Evolutionary conservation across 1,140 invertebrate genomes (phyloP).

Genomic region (Batillaria attramentaria): DNA sequence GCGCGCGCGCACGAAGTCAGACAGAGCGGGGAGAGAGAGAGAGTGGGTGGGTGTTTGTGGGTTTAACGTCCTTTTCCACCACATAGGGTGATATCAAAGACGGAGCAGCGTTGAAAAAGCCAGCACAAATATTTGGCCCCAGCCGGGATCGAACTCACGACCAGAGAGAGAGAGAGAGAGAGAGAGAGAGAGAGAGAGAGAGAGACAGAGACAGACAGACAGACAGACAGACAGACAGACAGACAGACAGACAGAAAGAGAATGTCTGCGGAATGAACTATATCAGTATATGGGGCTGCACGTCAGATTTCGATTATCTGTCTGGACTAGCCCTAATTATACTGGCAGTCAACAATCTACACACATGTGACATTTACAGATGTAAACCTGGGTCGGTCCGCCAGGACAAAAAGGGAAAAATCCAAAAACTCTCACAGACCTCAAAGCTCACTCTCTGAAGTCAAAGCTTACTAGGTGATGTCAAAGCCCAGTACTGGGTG

Average conservation of each 20-base stretch:
- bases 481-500: no score
- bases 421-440: neutral
- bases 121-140: no score
- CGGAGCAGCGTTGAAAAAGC: no score
- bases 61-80: neutral
- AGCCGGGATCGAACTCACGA: no score
- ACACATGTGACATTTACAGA: neutral
- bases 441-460: no score
- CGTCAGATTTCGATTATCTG: neutral
- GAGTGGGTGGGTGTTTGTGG: neutral
- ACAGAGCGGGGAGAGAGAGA: neutral
- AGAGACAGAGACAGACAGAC: neutral
- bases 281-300: neutral
- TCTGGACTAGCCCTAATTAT: neutral
- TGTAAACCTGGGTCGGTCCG: no score
- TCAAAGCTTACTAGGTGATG: no score
- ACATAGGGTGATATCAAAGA: neutral
- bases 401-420: neutral
- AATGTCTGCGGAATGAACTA: neutral
- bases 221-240: neutral
- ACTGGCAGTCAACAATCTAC: neutral
- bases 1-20: neutral
- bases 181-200: neutral
- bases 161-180: neutral
- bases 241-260: neutral